Evolutionary conservation across 2,888 invertebrate species (phyloP).

Genomic region (Tricholauxania praeusta): DNA sequence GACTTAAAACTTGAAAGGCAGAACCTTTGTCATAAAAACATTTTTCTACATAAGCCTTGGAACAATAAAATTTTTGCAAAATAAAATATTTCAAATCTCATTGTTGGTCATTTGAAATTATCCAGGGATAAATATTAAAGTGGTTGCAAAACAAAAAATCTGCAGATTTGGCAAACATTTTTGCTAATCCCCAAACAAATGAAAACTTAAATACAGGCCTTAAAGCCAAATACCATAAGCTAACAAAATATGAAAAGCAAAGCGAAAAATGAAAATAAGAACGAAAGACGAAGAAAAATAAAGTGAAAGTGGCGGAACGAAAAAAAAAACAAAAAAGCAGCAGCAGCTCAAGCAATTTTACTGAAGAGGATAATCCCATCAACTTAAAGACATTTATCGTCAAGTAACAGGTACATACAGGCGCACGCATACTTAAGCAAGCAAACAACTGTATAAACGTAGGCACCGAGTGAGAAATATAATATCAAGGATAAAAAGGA

Average conservation of each 20-base stretch:
- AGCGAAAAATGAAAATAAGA: neutral
- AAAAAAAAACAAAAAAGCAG: neutral
- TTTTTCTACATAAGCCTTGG: too few relatives aligned
- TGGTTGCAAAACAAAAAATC: too few relatives aligned
- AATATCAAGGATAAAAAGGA: too few relatives aligned
- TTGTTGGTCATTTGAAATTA: too few relatives aligned
- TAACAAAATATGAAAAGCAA: neutral
- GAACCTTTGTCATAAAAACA: too few relatives aligned
- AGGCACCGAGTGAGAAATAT: neutral
- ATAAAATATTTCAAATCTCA: too few relatives aligned
- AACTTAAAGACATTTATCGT: conserved; percentile 46
- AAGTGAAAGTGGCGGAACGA: neutral
- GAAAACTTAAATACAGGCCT: neutral
- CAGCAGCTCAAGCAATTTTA: conserved; percentile 1
- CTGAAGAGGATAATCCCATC: conserved; percentile 46
- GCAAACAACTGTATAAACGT: neutral
- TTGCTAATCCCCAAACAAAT: conserved; percentile 30
- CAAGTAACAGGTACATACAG: conserved; percentile 47
- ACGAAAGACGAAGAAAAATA: neutral
- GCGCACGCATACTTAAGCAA: neutral
- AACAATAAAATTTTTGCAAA: too few relatives aligned
- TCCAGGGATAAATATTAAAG: too few relatives aligned
- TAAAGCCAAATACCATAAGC: conserved; percentile 17
- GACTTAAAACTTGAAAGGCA: too few relatives aligned
- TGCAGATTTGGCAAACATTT: neutral